Evolutionary conservation across 2,888 invertebrate species (phyloP).

Genomic region (Pemphredon lugubris): DNA sequence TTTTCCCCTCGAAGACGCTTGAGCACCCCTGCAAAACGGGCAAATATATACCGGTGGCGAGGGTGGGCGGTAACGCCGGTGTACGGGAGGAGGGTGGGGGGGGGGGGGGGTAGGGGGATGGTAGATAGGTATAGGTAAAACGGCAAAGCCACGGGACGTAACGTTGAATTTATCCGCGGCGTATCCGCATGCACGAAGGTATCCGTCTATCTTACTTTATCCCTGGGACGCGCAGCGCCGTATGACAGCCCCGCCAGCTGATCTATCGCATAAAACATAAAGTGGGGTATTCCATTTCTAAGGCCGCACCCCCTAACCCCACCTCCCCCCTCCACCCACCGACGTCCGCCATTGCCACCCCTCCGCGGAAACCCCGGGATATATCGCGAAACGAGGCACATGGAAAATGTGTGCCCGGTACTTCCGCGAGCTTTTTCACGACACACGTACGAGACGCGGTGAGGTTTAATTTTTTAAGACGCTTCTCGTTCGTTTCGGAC

Average conservation of each 20-base stretch:
- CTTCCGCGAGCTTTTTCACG: slow-evolving; percentile 34
- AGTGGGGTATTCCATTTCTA: slow-evolving; percentile 80
- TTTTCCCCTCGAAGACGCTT: slow-evolving; percentile 48
- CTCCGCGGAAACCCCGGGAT: slow-evolving; percentile 73
- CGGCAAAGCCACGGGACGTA: slow-evolving; percentile 76
- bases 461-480: slow-evolving; percentile 58
- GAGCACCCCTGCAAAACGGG: slow-evolving; percentile 61
- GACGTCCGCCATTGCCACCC: too few relatives aligned
- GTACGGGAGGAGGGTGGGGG: slow-evolving; percentile 4
- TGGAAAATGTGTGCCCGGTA: slow-evolving; percentile 53
- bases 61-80: background rate
- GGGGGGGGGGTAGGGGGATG: slow-evolving; percentile 2
- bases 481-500: slow-evolving; percentile 16
- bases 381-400: slow-evolving; percentile 72
- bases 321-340: slow-evolving; percentile 12
- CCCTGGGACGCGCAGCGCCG: slow-evolving; percentile 76
- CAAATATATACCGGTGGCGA: slow-evolving; percentile 44
- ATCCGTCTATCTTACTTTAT: slow-evolving; percentile 81
- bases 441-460: slow-evolving; percentile 22
- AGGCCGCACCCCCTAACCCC: slow-evolving; percentile 67
- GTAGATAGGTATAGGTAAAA: slow-evolving; percentile 71
- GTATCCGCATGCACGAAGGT: slow-evolving; percentile 74
- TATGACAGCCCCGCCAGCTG: slow-evolving; percentile 79
- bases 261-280: slow-evolving; percentile 81
- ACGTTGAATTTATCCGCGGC: slow-evolving; percentile 79